Conservation (phyloP, 2,113 vertebrate genomes). For the Todiramphus chloris region DNA sequence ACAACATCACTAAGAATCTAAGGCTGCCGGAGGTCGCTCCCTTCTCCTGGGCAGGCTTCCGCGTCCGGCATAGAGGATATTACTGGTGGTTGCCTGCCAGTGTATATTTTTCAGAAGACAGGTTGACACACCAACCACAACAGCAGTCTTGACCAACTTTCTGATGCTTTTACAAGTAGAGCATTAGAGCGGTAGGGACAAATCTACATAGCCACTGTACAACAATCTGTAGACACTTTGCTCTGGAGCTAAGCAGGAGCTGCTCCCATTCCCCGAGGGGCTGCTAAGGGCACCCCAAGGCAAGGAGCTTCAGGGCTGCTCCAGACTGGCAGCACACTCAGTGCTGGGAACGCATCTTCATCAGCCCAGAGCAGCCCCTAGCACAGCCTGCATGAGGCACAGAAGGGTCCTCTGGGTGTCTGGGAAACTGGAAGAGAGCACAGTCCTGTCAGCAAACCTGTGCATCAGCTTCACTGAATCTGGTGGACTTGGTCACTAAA, state of each 20-base stretch:
- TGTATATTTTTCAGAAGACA: neutral
- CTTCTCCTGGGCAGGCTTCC: neutral
- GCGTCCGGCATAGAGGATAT: accelerated
- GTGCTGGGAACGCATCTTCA: neutral
- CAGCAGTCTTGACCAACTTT: neutral
- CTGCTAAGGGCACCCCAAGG: neutral
- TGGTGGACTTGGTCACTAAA: neutral
- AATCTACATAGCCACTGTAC: neutral
- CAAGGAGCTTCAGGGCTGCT: neutral
- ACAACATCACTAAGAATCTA: neutral
- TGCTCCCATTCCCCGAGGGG: neutral
- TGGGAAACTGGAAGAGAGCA: neutral
- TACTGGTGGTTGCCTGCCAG: neutral
- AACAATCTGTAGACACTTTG: accelerated
- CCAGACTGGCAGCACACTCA: neutral
- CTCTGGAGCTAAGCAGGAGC: neutral
- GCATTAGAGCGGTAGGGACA: neutral
- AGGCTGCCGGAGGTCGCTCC: neutral
- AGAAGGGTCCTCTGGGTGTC: neutral
- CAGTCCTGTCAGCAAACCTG: accelerated
- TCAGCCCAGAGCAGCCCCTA: neutral
- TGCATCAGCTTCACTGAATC: neutral
- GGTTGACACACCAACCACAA: neutral
- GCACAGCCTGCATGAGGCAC: neutral
- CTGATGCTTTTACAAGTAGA: neutral